phyloP scores from a whole-genome alignment of 2,888 invertebrate genomes.

The Phragmatobia fuliginosa region DNA sequence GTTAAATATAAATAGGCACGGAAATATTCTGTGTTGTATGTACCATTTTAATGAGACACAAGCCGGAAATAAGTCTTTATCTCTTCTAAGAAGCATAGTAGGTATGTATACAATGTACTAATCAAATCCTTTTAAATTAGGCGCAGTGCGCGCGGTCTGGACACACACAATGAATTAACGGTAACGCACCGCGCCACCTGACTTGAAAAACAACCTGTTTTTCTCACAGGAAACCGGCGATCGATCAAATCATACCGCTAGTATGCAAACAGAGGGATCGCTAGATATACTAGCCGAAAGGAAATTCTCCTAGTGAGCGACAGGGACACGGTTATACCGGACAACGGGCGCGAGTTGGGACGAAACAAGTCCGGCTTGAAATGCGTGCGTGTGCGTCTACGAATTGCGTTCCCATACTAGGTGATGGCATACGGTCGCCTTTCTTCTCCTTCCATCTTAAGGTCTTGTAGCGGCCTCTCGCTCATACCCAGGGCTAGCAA shows the following conservation, averaged over 20 bases:
- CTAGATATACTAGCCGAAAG: conserved; percentile 71
- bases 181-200: conserved; percentile 74
- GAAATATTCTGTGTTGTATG: neutral
- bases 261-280: conserved; percentile 77
- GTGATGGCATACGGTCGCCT: conserved; percentile 77
- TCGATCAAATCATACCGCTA: conserved; percentile 80
- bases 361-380: conserved; percentile 73
- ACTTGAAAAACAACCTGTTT: conserved; percentile 79
- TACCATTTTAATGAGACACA: neutral
- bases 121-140: conserved; percentile 44
- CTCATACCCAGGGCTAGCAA: conserved; percentile 56
- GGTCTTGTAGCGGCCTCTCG: conserved; percentile 70
- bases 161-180: conserved; percentile 68
- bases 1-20: neutral
- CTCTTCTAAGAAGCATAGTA: neutral
- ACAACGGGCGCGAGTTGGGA: conserved; percentile 66
- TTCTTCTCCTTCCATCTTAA: conserved; percentile 77
- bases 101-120: conserved; percentile 25
- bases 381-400: conserved; percentile 79
- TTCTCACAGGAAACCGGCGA: conserved; percentile 81
- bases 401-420: conserved; percentile 84
- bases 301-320: conserved; percentile 58
- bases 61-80: neutral
- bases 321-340: conserved; percentile 64
- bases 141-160: conserved; percentile 63